phyloP scores from a whole-genome alignment of 2,797 vertebrate genomes.

The Halcyon smyrnensis region DNA sequence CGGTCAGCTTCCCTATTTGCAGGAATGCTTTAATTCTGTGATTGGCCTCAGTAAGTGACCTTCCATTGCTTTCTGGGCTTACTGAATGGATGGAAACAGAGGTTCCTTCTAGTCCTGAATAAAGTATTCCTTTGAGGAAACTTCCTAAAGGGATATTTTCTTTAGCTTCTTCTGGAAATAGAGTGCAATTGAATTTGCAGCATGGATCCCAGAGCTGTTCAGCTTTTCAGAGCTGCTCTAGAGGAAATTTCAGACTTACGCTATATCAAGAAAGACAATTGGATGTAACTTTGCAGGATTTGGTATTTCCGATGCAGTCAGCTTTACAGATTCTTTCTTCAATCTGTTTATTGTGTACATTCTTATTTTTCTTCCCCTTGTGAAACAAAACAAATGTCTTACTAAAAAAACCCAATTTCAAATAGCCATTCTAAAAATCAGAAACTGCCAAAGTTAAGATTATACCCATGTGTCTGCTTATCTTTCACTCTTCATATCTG shows the following conservation, averaged over 20 bases:
- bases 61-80: neutral
- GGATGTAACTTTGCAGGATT: neutral
- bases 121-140: conserved; percentile 30
- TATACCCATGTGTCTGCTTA: accelerated
- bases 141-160: conserved; percentile 10
- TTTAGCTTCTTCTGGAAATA: conserved; percentile 15
- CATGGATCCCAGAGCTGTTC: neutral
- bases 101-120: neutral
- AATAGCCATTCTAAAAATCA: neutral
- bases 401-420: neutral
- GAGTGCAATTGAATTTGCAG: neutral
- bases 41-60: neutral
- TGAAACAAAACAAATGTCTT: neutral
- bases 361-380: neutral
- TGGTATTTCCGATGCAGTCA: neutral
- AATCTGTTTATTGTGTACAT: neutral
- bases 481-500: neutral
- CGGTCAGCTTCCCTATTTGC: neutral
- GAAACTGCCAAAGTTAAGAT: neutral
- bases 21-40: neutral
- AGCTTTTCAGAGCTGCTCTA: neutral
- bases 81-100: conserved; percentile 2
- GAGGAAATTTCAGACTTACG: neutral
- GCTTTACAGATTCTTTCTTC: neutral
- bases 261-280: neutral